Evolutionary conservation across 2,888 invertebrate species (phyloP).

Genomic region (Ormyrus thymus): DNA sequence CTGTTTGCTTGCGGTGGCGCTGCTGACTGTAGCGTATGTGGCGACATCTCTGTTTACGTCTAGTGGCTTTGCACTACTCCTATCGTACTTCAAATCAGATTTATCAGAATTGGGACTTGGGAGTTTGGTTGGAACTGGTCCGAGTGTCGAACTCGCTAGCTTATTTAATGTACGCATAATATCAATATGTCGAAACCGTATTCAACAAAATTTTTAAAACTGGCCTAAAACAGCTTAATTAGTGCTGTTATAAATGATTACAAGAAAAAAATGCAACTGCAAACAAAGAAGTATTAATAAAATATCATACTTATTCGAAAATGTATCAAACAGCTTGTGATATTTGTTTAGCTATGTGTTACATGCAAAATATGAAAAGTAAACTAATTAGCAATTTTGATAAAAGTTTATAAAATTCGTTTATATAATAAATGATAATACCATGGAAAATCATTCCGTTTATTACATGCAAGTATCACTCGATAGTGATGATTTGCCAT

Average conservation of each 20-base stretch:
- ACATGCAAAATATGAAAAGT: slow-evolving; percentile 8
- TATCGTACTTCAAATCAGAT: too few relatives aligned
- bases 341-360: slow-evolving; percentile 12
- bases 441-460: slow-evolving; percentile 67
- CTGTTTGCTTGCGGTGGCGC: too few relatives aligned
- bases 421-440: slow-evolving; percentile 23
- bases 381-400: not conserved
- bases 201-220: too few relatives aligned
- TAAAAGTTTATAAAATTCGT: slow-evolving; percentile 4
- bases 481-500: slow-evolving; percentile 63
- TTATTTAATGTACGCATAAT: too few relatives aligned
- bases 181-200: too few relatives aligned
- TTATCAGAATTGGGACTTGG: too few relatives aligned
- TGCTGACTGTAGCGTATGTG: too few relatives aligned
- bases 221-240: not conserved
- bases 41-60: too few relatives aligned
- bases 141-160: too few relatives aligned
- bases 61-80: too few relatives aligned
- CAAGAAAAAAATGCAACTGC: slow-evolving; percentile 23
- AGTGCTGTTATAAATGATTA: slow-evolving; percentile 36
- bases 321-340: slow-evolving; percentile 28
- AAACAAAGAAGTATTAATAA: not conserved
- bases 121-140: too few relatives aligned
- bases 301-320: not conserved
- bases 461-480: slow-evolving; percentile 65